Evolutionary conservation across 2,113 vertebrate species (phyloP), one percentile per base, ranked within the genome.

Genomic region (Rhabdornis inornatus): DNA sequence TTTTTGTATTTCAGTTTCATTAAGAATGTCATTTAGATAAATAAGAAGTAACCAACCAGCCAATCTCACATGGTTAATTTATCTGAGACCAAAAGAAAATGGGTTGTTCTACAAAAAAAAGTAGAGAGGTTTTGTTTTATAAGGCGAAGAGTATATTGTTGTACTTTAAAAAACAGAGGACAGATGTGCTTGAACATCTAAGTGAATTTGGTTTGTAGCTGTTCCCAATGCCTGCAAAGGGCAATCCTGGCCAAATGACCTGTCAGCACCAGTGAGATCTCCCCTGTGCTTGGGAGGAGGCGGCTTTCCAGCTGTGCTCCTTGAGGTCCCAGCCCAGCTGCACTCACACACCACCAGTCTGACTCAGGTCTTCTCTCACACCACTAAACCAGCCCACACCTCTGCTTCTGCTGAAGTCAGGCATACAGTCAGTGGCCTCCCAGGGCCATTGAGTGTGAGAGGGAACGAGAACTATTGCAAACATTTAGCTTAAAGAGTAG

Each of bases 391-490:
- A 2, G n/a, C n/a, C 66, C 37, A 42, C 3, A 9, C 0, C 2
- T 21, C 39, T 13, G 0, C 33, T 11, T 16, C 33, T 42, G 57
- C 44, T 77, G 25, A 18, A 33, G 30, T 10, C 5, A 25, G 50
- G 35, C 1, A 0, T 1, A 2, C 0, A 3, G 23, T 9, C 4
- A 3, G 40, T 2, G 20, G 30, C 52, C 37, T 64, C 57, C 11
- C 63, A 49, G 11, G 10, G 42, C 89, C 17, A 25, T 1, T n/a
- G 37, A 25, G 21, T 35, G 87, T 55, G 69, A 66, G 45, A 64
- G 33, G 81, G 61, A 78, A 37, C 0, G 5, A 86, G 21, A 87
- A 25, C 53, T 55, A 65, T 22, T 70, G 87, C 78, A 47, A 4
- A 27, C 28, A 3, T 45, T 37, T 37, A 52, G n/a, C 28, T 83